Evolutionary conservation across 2,888 invertebrate species (phyloP).

Genomic region (Chrysopilus asiliformis): DNA sequence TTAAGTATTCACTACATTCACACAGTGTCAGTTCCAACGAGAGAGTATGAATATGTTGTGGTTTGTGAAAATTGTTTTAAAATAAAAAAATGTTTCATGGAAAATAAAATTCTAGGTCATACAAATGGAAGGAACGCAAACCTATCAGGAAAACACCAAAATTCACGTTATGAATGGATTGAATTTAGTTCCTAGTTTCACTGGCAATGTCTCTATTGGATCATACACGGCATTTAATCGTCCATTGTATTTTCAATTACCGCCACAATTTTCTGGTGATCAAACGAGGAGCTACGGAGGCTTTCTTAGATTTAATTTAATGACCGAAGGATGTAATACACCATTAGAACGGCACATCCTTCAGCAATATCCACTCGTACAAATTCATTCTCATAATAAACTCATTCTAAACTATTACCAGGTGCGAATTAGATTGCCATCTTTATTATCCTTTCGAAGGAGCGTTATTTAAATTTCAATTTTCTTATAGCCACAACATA

Average conservation of each 20-base stretch:
- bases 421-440: too few relatives aligned
- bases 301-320: slow-evolving; percentile 60
- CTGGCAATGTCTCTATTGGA: slow-evolving; percentile 35
- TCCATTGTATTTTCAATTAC: slow-evolving; percentile 43
- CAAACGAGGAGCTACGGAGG: slow-evolving; percentile 85
- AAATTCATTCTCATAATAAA: slow-evolving; percentile 60
- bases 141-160: slow-evolving; percentile 35
- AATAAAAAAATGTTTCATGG: not conserved
- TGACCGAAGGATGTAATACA: slow-evolving; percentile 48
- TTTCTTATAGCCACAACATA: not conserved
- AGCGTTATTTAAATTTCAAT: too few relatives aligned
- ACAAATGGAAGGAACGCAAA: slow-evolving; percentile 30
- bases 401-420: slow-evolving; percentile 65
- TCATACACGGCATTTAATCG: slow-evolving; percentile 29
- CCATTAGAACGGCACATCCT: slow-evolving; percentile 43
- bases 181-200: slow-evolving; percentile 46
- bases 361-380: slow-evolving; percentile 61
- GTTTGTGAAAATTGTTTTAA: slow-evolving; percentile 16
- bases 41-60: slow-evolving; percentile 33
- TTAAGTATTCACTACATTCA: slow-evolving; percentile 33
- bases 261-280: slow-evolving; percentile 72
- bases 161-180: slow-evolving; percentile 45
- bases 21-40: slow-evolving; percentile 23
- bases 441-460: too few relatives aligned
- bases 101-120: slow-evolving; percentile 20